Evolutionary conservation across 2,888 invertebrate genomes (phyloP), one percentile per base, ranked within the genome.

Genomic region (Antheraea yamamai): DNA sequence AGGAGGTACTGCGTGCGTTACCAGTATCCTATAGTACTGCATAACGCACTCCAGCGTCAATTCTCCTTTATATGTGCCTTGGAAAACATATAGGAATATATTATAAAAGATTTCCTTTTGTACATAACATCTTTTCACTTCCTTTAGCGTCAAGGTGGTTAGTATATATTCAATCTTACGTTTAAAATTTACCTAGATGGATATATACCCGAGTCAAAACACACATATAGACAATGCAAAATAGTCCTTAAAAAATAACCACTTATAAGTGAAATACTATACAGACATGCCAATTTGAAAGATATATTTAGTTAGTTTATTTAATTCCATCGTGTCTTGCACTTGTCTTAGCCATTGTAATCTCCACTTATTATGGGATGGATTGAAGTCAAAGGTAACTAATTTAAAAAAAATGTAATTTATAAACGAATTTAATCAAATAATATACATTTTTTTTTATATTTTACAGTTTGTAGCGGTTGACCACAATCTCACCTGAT

Each of bases 31-130:
- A 74, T 85, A 61, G 80, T 93, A 93, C n/a, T 82, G 83, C 0
- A 73, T 55, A 14, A 87, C 81, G 78, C 94, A 93, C 1, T 77
- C 81, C 1, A 85, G 79, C 0, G 85, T 82, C 30, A 91, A 79
- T 0, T 81, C 64, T 0, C 91, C 91, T 10, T 51, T 74, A 76
- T 86, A 84, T 3, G 79, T 80, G n/a, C 75, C 85, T 86, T 58
- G 20, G 0, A 47, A 51, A 70, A 39, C 0, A 66, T 30, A 4
- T 30, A 4, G 16, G 2, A 61, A 61, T 61, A 2, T 23, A 12
- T 23, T 61, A 8, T 61, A 61, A 23, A 61, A 61, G 10, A 23
- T 2, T 18, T 58, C 58, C 23, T 52, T 16, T 52, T 26, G 20
- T 10, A 30, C 18, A 6, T 18, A 47, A 26, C n/a, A 23, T 26